Evolutionary conservation across 2,888 invertebrate species (phyloP).

Genomic region (Phyto melanocephala): DNA sequence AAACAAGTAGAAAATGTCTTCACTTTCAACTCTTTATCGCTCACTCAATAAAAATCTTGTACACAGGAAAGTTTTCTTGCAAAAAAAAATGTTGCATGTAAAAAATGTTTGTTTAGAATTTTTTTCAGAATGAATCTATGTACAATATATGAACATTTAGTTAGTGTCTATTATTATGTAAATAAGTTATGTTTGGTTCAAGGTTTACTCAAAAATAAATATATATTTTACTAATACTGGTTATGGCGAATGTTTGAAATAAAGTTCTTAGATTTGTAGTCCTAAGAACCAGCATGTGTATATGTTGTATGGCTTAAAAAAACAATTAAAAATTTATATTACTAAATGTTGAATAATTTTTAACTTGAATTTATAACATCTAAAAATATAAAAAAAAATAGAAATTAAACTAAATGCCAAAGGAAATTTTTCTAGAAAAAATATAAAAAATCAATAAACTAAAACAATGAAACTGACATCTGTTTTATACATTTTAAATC

Average conservation of each 20-base stretch:
- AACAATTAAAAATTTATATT: neutral
- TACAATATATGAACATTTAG: neutral
- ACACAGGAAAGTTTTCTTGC: neutral
- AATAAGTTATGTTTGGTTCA: conserved; percentile 31
- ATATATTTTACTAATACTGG: conserved; percentile 39
- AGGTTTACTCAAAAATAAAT: neutral
- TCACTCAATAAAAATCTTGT: neutral
- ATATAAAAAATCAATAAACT: conserved; percentile 32
- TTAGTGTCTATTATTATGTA: conserved; percentile 57
- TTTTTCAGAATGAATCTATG: neutral
- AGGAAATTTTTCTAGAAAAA: conserved; percentile 22
- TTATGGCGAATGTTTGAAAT: conserved; percentile 13
- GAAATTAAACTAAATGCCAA: conserved; percentile 16
- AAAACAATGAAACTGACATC: conserved; percentile 42
- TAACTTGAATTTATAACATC: conserved; percentile 35
- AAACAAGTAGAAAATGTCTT: neutral
- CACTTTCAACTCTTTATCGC: neutral
- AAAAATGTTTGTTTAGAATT: neutral
- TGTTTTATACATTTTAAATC: conserved; percentile 28
- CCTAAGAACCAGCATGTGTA: conserved; percentile 57
- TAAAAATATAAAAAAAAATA: conserved; percentile 21
- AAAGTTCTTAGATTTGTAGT: conserved; percentile 43
- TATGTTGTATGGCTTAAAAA: conserved; percentile 53
- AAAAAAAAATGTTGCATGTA: conserved; percentile 7
- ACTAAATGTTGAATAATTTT: conserved; percentile 15